Evolutionary conservation across 2,113 vertebrate genomes (phyloP).

Genomic region (Mandrillus leucophaeus): DNA sequence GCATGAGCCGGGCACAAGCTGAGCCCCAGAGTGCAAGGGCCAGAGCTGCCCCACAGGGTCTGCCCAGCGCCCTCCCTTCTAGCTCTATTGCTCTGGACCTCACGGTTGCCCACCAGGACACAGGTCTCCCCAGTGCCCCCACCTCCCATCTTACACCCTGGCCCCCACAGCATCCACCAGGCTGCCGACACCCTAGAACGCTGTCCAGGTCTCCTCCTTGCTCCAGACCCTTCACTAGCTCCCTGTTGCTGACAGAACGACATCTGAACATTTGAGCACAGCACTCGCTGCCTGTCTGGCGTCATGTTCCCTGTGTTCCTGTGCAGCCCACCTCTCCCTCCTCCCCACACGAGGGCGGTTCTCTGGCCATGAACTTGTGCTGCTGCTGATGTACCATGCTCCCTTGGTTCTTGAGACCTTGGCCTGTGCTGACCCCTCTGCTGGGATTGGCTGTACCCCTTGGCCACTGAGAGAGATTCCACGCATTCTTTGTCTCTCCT

Average conservation of each 20-base stretch:
- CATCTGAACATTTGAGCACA: not conserved
- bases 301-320: not conserved
- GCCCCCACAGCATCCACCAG: fast-evolving
- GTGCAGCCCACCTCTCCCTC: not conserved
- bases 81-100: no score
- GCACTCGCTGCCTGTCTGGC: fast-evolving
- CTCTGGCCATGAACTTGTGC: fast-evolving
- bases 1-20: not conserved
- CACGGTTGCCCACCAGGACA: not conserved
- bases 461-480: not conserved
- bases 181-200: not conserved
- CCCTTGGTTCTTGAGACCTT: not conserved
- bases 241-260: not conserved
- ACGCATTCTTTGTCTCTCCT: fast-evolving
- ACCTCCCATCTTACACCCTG: not conserved
- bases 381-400: not conserved
- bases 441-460: not conserved
- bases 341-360: fast-evolving
- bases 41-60: not conserved
- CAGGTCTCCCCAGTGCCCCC: not conserved
- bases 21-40: not conserved
- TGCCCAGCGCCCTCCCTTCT: not conserved
- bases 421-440: not conserved
- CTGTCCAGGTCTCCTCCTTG: not conserved
- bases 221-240: not conserved